Base-by-base conservation (phyloP, 2,888 invertebrate genomes). In the Dolichomitus sp. region DNA sequence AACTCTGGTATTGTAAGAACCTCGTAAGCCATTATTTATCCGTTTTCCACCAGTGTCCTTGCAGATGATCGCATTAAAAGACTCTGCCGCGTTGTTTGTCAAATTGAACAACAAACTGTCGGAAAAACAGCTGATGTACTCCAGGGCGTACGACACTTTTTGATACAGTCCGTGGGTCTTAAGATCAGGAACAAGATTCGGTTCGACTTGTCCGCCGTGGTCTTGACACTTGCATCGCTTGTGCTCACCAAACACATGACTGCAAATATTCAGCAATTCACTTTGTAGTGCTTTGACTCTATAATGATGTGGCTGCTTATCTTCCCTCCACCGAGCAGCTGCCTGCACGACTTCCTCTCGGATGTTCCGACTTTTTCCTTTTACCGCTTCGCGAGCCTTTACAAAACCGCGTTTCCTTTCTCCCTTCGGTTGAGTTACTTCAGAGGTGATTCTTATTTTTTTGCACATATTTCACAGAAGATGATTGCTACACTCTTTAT, bases 401-500 rank as follows among this genome's bases (percentile, higher is more conserved):
- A 48, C 40, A 11, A 63, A 50, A n/a, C 37, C 57, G 12, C 54
- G n/a, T 27, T 61, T 57, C 57, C 45, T 59, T n/a, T 54, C 33
- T 17, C 63, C 48, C 0, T 68, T 61, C 12, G 40, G 40, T 11
- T 52, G 42, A n/a, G 45, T 61, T 50, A 50, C 14, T 57, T 65
- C 61, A 14, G 79, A 50, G 14, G 61, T 45, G 9, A 14, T 40
- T 66, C 42, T 57, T 1, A 80, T 1, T 57, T 83, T 82, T 19
- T 81, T 86, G 11, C 86, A 84, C 14, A 85, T 68, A 81, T 88
- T 87, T 30, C 85, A 80, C 7, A 88, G 68, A 17, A 91, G 61
- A 80, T 92, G 91, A 74, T 90, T 91, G 6, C 57, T 77, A 77
- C 92, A 92, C 80, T 92, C 91, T n/a, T 45, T 68, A 88, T 66